phyloP scores from a whole-genome alignment of 2,888 invertebrate species.

The Muschampia staudingeri region DNA sequence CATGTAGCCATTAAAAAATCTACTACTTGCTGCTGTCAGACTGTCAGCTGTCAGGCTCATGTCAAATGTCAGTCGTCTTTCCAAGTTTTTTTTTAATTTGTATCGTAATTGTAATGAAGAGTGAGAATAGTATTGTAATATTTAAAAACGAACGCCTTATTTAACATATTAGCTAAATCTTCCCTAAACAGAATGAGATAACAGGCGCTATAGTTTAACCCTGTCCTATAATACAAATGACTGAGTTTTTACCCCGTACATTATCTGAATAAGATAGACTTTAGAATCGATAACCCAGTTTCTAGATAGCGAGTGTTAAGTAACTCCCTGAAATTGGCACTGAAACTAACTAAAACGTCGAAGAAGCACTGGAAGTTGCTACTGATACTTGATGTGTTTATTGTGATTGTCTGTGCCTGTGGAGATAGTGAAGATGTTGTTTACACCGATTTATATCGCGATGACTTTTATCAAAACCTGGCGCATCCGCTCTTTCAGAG shows the following conservation, averaged over 20 bases:
- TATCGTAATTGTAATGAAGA: not conserved
- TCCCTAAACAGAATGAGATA: not conserved
- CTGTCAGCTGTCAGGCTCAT: too few species aligned
- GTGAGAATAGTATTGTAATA: not conserved
- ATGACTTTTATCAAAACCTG: constrained; percentile 96
- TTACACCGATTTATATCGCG: constrained; percentile 96
- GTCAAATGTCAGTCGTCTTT: too few species aligned
- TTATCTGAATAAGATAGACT: constrained; percentile 75
- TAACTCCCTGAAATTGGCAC: constrained; percentile 28
- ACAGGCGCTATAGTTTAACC: not conserved
- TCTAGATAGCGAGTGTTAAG: constrained; percentile 56
- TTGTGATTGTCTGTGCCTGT: constrained; percentile 22
- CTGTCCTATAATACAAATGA: constrained; percentile 7
- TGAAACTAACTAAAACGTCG: not conserved
- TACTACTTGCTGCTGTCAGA: too few species aligned
- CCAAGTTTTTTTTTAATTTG: too few species aligned
- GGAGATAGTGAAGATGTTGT: constrained; percentile 91
- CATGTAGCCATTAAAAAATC: too few species aligned
- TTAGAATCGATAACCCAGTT: constrained; percentile 88
- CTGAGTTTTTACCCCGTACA: constrained; percentile 20
- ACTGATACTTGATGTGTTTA: constrained; percentile 17
- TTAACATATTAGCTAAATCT: not conserved
- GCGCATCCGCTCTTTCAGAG: constrained; percentile 93
- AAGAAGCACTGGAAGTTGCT: constrained; percentile 23
- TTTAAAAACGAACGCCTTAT: constrained; percentile 6